Evolutionary conservation across 2,888 invertebrate species (phyloP), one percentile per base, ranked within the genome.

Genomic region (Eristalis pertinax): DNA sequence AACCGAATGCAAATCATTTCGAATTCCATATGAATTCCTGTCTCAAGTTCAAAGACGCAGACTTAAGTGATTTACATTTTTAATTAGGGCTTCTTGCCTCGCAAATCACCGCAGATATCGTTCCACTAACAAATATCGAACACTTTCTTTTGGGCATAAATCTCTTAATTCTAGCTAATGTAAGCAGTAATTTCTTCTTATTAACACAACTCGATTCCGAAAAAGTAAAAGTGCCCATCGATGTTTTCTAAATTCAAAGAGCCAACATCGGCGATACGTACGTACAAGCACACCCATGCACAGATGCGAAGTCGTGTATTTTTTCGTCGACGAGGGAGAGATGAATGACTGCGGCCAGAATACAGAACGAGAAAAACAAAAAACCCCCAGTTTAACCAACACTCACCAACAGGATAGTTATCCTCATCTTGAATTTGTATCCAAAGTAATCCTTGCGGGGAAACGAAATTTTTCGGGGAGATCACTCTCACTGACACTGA

Each of bases 361-460:
- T 79, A 79, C 64, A 58, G 43, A 62, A 69, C n/a, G n/a, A 32
- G 32, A 32, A 32, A 32, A 32, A 26, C 26, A 4, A 32, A 32
- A 10, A 8, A 32, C 4, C 4, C 26, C 26, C 58, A 76, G 13
- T 38, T 62, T 35, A n/a, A 67, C 41, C 38, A 35, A 19, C 8
- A 58, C 86, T 86, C 75, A 86, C 86, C 86, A 86, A 63, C 50
- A 83, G 67, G 58, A 86, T 62, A 35, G n/a, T 63, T 70, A 83
- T 86, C 83, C 83, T 83, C 86, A 86, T 86, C 67, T 78, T 86
- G 86, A 19, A 78, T 29, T 13, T 65, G 3, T 85, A 86, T 86
- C 86, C 86, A 83, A 83, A 72, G 58, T 82, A 86, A 85, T 82
- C 85, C 85, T 65, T 76, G 13, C 2, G 38, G 13, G 13, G 38